Evolutionary conservation across 2,113 vertebrate species (phyloP).

Genomic region (Crocuta crocuta): DNA sequence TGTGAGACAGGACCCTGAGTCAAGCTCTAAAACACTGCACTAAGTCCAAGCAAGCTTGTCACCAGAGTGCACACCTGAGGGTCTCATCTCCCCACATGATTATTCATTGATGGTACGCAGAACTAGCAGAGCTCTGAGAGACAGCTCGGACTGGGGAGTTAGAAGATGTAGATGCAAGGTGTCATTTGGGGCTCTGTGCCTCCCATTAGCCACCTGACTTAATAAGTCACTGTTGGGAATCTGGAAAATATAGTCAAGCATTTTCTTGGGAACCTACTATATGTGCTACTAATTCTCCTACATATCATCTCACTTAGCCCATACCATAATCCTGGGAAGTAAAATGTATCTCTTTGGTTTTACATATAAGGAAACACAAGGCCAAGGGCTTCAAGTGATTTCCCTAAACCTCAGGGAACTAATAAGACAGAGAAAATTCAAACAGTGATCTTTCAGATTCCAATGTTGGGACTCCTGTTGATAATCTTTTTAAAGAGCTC

Average conservation of each 20-base stretch:
- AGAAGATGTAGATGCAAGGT: neutral
- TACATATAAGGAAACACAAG: neutral
- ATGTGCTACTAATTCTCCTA: neutral
- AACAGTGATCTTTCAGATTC: neutral
- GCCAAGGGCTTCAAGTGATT: neutral
- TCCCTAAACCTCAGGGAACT: neutral
- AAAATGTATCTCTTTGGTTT: neutral
- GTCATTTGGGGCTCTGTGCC: neutral
- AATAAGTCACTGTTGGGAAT: neutral
- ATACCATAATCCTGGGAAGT: neutral
- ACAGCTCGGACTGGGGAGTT: neutral
- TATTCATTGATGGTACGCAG: neutral
- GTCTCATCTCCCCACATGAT: neutral
- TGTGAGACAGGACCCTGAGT: neutral
- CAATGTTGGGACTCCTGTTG: neutral
- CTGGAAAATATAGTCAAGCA: neutral
- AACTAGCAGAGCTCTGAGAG: fast-evolving
- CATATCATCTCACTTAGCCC: neutral
- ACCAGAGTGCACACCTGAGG: neutral
- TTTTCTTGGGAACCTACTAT: neutral
- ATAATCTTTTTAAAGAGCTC: neutral
- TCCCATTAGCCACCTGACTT: neutral
- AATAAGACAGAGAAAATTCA: neutral
- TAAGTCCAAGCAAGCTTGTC: neutral
- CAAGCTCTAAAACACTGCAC: neutral